phyloP scores from a whole-genome alignment of 2,113 vertebrate species.

The Campylomormyrus tamandua region DNA sequence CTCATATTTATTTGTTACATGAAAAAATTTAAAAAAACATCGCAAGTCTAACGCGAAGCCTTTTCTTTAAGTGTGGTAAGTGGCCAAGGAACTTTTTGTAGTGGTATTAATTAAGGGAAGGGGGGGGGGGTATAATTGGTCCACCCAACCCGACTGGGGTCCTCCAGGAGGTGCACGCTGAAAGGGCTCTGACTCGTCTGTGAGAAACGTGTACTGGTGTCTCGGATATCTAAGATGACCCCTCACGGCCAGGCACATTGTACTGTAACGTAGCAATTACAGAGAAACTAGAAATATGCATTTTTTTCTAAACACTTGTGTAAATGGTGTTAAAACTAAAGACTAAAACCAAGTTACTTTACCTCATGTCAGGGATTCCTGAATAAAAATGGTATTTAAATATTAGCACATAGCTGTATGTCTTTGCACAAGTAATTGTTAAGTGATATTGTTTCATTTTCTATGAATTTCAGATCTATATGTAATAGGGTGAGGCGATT shows the following conservation, averaged over 20 bases:
- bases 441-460: conserved; percentile 61
- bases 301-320: conserved; percentile 66
- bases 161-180: conserved; percentile 24
- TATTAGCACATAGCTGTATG: conserved; percentile 74
- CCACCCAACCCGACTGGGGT: not conserved
- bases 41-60: too few relatives aligned
- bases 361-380: conserved; percentile 75
- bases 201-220: conserved; percentile 22
- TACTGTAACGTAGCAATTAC: conserved; percentile 62
- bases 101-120: too few relatives aligned
- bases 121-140: not conserved
- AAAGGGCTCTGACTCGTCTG: conserved; percentile 47
- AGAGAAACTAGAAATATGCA: conserved; percentile 69
- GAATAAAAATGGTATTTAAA: conserved; percentile 57
- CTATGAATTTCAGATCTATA: conserved; percentile 64
- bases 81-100: too few relatives aligned
- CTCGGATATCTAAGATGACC: conserved; percentile 9
- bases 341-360: conserved; percentile 67
- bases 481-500: conserved; percentile 68
- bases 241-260: conserved; percentile 58
- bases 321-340: conserved; percentile 60
- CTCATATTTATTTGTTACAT: too few relatives aligned
- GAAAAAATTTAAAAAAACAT: too few relatives aligned
- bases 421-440: conserved; percentile 73
- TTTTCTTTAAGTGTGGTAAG: too few relatives aligned